Base-by-base conservation (phyloP, 2,888 invertebrate species). In the Drosophila siamana region DNA sequence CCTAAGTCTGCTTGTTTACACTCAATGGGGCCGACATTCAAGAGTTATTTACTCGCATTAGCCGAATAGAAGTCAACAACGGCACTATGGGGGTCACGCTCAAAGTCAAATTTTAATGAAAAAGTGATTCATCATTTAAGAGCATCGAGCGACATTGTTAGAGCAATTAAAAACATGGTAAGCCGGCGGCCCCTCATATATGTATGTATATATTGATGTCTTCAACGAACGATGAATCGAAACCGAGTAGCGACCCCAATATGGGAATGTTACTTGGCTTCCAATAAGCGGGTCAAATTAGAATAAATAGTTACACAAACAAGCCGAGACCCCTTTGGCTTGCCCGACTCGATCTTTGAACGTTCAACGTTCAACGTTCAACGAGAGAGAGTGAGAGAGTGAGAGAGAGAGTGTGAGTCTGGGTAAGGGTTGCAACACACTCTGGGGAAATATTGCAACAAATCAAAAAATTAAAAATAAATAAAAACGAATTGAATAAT, bases 381-480 rank as follows among this genome's bases (percentile, higher is more conserved):
- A n/a, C n/a, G n/a, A n/a, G n/a, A n/a, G n/a, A n/a, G n/a, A n/a
- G n/a, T n/a, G n/a, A n/a, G n/a, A n/a, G n/a, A n/a, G n/a, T n/a
- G n/a, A n/a, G n/a, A n/a, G n/a, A n/a, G n/a, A 47, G 56, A 16
- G 8, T 30, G 9, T 4, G 30, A 3, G 30, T n/a, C 11, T 61
- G 60, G 50, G 62, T 36, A 44, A 30, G 28, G 9, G 11, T 43
- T 11, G 44, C 15, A 24, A 33, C 15, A 22, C 47, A 46, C n/a
- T 19, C 30, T 28, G 26, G 22, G 26, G 61, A 55, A 55, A 56
- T 84, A 77, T 88, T 80, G 88, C 81, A 89, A 85, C 78, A 90
- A 90, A 90, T 90, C 90, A 82, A 89, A 88, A 89, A 90, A 90
- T 91, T 90, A 90, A 90, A 89, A 90, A 88, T 87, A 90, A 90